Conservation (phyloP, 2,797 vertebrate species). For the Graptemys geographica region DNA sequence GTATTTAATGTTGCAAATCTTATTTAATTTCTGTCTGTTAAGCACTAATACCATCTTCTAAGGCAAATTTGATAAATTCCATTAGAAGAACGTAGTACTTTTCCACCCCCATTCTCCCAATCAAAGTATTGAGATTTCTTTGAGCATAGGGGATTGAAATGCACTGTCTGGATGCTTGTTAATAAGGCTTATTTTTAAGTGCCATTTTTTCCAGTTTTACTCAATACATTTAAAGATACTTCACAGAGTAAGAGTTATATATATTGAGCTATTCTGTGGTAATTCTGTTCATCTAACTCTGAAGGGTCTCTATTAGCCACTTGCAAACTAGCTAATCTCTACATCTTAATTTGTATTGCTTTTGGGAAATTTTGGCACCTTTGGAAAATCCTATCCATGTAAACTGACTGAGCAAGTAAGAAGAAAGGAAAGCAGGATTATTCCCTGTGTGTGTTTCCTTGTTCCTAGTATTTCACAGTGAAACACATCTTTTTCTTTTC, state of each 20-base stretch:
- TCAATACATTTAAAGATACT: neutral
- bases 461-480: neutral
- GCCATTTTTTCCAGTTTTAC: neutral
- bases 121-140: neutral
- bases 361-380: accelerated
- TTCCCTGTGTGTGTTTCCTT: neutral
- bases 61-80: neutral
- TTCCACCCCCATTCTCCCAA: neutral
- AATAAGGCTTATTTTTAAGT: neutral
- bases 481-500: neutral
- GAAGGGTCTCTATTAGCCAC: accelerated
- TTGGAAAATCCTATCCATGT: neutral
- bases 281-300: accelerated
- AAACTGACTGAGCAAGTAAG: neutral
- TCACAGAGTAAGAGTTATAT: neutral
- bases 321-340: neutral
- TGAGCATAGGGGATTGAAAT: neutral
- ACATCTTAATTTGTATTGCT: neutral
- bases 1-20: neutral
- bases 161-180: neutral
- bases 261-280: neutral
- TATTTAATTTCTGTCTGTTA: neutral
- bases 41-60: neutral
- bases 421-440: accelerated
- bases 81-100: neutral